Percentiles rank a stretch among this genome's conserved stretches.
These are phyloP conservation scores for Nephrotoma flavescens DNA, from an alignment of 2,888 invertebrate species.

Conservation along the genomic window DNA sequence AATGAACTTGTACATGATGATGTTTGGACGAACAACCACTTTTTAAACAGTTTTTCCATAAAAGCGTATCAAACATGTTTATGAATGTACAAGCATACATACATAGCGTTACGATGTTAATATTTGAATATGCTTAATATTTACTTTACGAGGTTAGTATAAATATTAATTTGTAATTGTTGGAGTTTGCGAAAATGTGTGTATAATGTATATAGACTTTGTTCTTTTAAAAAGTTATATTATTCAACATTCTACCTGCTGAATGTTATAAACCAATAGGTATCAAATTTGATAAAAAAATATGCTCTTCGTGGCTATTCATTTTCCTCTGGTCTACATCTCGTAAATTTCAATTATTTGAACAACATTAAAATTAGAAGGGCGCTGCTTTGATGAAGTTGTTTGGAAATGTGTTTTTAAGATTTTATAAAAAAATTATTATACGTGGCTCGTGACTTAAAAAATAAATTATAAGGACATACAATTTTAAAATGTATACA, in stretches of 20 bases:
- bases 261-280: background rate
- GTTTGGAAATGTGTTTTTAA: too few relatives aligned
- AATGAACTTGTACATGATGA: background rate
- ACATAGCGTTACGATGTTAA: background rate
- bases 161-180: background rate
- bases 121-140: background rate
- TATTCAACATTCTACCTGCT: background rate
- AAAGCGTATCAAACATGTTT: background rate
- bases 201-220: background rate
- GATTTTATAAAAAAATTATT: too few relatives aligned
- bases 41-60: background rate
- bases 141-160: background rate
- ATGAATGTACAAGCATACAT: background rate
- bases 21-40: background rate
- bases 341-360: too few relatives aligned
- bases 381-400: too few relatives aligned
- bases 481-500: too few relatives aligned
- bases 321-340: too few relatives aligned
- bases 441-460: too few relatives aligned
- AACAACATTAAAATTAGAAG: too few relatives aligned
- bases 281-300: background rate
- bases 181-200: background rate
- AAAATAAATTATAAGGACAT: too few relatives aligned
- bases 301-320: background rate
- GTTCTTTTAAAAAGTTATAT: background rate